These are phyloP conservation scores for Scyliorhinus canicula DNA, from an alignment of 2,797 vertebrate genomes.

Conservation along the genomic window DNA sequence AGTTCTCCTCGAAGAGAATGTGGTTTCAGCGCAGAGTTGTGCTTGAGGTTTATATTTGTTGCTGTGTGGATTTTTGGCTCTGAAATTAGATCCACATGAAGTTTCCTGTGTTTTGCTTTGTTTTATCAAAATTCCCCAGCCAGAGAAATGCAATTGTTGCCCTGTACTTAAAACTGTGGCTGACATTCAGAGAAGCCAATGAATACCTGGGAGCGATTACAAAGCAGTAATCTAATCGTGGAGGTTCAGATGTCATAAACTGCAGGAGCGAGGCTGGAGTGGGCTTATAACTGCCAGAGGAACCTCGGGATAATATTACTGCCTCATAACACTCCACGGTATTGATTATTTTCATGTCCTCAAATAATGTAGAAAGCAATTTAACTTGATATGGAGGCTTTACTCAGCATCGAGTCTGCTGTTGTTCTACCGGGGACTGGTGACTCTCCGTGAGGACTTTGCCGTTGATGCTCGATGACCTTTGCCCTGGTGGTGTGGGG, in stretches of 20 bases:
- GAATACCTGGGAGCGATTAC: constrained; percentile 15
- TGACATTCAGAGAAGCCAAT: background rate
- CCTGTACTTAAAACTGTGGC: background rate
- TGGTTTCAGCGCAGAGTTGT: background rate
- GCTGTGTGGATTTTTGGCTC: background rate
- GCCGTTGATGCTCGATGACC: background rate
- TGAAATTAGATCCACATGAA: too few species aligned
- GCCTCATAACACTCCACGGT: background rate
- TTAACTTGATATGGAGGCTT: background rate
- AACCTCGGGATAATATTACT: constrained; percentile 4
- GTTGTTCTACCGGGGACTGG: background rate
- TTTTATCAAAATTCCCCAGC: background rate
- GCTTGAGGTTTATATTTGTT: background rate
- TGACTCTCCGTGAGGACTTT: too few species aligned
- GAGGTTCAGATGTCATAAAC: background rate
- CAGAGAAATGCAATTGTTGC: background rate
- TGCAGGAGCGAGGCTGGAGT: background rate
- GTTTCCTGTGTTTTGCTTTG: background rate
- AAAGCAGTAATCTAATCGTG: background rate
- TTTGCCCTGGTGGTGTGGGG: background rate
- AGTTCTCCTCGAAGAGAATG: constrained; percentile 2
- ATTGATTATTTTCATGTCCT: background rate
- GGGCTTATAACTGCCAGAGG: background rate
- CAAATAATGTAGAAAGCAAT: background rate
- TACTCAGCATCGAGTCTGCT: background rate